phyloP scores from a whole-genome alignment of 2,888 invertebrate species.

The Drosophila testacea region DNA sequence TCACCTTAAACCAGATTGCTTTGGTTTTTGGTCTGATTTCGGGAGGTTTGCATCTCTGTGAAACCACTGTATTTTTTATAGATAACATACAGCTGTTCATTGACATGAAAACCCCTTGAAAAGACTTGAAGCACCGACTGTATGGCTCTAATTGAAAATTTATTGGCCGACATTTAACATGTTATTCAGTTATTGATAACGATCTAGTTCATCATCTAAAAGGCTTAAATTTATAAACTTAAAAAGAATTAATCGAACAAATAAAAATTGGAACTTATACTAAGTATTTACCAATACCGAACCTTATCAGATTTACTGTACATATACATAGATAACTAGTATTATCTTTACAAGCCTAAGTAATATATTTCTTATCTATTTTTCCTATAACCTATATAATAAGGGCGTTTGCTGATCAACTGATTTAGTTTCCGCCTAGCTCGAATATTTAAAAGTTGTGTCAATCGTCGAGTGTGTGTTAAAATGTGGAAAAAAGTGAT shows the following conservation, averaged over 20 bases:
- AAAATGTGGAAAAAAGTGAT: slow-evolving; percentile 63
- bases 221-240: background rate
- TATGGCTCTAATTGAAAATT: background rate
- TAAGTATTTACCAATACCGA: background rate
- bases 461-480: background rate
- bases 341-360: background rate
- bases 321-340: background rate
- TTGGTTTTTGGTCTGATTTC: too few relatives aligned
- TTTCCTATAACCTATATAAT: too few relatives aligned
- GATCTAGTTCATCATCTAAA: background rate
- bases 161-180: background rate
- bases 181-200: background rate
- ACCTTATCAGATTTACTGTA: background rate
- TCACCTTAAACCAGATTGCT: too few relatives aligned
- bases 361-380: too few relatives aligned
- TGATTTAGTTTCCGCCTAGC: background rate
- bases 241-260: too few relatives aligned
- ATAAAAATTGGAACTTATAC: too few relatives aligned
- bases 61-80: too few relatives aligned
- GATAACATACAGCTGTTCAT: too few relatives aligned
- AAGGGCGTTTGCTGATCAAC: background rate
- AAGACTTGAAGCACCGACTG: too few relatives aligned
- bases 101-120: too few relatives aligned
- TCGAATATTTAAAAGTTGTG: background rate
- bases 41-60: too few relatives aligned